A percentile compares a stretch with the other conserved stretches of the same genome.
These are phyloP conservation scores for Atethmia centrago DNA, from an alignment of 2,888 invertebrate genomes.

Conservation along the genomic window DNA sequence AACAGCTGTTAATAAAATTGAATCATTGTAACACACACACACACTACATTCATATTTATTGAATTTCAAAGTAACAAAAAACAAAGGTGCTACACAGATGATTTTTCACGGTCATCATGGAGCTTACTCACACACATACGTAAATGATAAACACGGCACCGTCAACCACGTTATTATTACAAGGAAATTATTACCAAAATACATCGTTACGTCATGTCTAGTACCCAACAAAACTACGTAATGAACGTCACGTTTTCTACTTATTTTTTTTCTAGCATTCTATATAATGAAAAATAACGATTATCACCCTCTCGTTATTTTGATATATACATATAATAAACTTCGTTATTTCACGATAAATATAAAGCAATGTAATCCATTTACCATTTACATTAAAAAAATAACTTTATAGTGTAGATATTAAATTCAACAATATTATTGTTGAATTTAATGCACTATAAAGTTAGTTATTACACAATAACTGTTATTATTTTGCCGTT, in stretches of 20 bases:
- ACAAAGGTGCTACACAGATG: slow-evolving; percentile 50
- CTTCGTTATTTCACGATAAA: too few relatives aligned
- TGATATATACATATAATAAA: too few relatives aligned
- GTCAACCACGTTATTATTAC: slow-evolving; percentile 38
- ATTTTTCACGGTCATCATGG: slow-evolving; percentile 62
- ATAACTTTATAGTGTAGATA: too few relatives aligned
- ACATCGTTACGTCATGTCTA: slow-evolving; percentile 51
- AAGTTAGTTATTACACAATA: too few relatives aligned
- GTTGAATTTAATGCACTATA: too few relatives aligned
- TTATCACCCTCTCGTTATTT: too few relatives aligned
- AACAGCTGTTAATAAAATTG: slow-evolving; percentile 14
- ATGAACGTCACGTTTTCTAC: slow-evolving; percentile 44
- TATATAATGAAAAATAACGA: neutral
- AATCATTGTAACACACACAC: slow-evolving; percentile 22
- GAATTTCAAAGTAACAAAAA: slow-evolving; percentile 51
- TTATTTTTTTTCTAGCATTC: slow-evolving; percentile 29
- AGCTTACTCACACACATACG: slow-evolving; percentile 33
- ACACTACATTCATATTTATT: slow-evolving; percentile 25
- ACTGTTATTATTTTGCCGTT: too few relatives aligned
- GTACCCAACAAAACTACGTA: slow-evolving; percentile 35
- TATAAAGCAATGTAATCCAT: too few relatives aligned
- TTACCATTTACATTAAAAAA: too few relatives aligned
- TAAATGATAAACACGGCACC: slow-evolving; percentile 35
- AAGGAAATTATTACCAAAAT: slow-evolving; percentile 56
- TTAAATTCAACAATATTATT: too few relatives aligned